Base-by-base conservation (phyloP, 2,797 vertebrate genomes). In the Coluber constrictor region DNA sequence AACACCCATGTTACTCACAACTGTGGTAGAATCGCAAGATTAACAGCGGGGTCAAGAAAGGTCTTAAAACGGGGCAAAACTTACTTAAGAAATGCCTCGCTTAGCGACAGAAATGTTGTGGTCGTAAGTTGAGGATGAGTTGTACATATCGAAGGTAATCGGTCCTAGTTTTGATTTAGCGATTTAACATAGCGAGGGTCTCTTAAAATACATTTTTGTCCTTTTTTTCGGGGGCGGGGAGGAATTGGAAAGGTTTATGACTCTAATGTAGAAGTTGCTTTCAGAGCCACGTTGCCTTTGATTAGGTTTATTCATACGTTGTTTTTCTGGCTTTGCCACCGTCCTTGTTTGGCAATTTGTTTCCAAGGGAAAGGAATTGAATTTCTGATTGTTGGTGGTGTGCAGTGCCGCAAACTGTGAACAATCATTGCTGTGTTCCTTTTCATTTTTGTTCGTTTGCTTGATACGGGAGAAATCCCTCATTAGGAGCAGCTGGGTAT, bases 401-500 rank as follows among this genome's bases (percentile, higher is more conserved):
- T 92, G 29, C 87, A 9, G 54, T n/a, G 55, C 47, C 83, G 3
- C 90, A 87, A 23, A 43, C 74, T 55, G 3, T 95, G 92, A 95
- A 54, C 54, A 92, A 88, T 90, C 37, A 88, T 16, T 32, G 5
- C 61, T 86, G 86, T 92, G 94, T 95, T 43, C 90, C 43, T 92
- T 51, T 93, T 63, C 63, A 43, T 94, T 83, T 93, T 66, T 51
- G 54, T 15, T 89, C 51, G 37, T n/a, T 59, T 61, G 56, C 23
- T 93, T 87, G 23, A 47, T 74, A 92, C 87, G 59, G 70, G 92
- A 90, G 5, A 86, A 94, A 32, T 94, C 12, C 13, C 23, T 60
- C 23, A 51, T 57, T 60, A 59, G 66, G 5, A 0, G 8, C 32
- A 20, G 13, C 86, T 47, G n/a, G 5, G 90, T 56, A 92, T 29